phyloP scores from a whole-genome alignment of 2,888 invertebrate genomes.

The Volucella inflata region DNA sequence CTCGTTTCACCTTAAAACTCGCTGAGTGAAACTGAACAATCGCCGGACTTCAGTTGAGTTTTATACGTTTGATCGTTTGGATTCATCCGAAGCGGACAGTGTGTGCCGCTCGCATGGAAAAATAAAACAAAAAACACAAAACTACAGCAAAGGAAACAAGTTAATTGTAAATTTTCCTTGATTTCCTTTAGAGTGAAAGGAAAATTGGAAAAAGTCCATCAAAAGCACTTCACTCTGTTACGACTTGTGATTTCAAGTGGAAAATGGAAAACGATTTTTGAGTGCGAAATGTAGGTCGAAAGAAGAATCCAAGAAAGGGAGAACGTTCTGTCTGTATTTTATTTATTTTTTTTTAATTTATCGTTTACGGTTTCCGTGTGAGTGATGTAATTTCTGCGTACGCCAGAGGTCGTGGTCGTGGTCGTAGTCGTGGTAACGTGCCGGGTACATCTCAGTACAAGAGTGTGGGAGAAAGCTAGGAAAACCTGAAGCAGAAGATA shows the following conservation, averaged over 20 bases:
- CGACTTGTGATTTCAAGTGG: not conserved
- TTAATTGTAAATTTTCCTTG: slow-evolving; percentile 16
- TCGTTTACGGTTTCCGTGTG: slow-evolving; percentile 54
- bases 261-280: slow-evolving; percentile 10
- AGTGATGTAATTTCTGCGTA: slow-evolving; percentile 72
- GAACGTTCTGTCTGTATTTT: not conserved
- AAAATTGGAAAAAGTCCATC: not conserved
- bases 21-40: slow-evolving; percentile 46
- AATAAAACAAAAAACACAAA: slow-evolving; percentile 1
- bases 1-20: slow-evolving; percentile 44
- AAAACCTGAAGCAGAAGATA: not conserved
- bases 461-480: slow-evolving; percentile 39
- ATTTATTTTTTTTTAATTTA: slow-evolving; percentile 9
- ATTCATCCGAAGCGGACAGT: slow-evolving; percentile 42
- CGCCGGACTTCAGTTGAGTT: slow-evolving; percentile 59
- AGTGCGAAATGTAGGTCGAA: slow-evolving; percentile 70
- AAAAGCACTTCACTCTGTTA: not conserved
- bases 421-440: not conserved
- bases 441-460: slow-evolving; percentile 34
- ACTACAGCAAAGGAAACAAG: not conserved
- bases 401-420: slow-evolving; percentile 1
- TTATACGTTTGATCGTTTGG: slow-evolving; percentile 44
- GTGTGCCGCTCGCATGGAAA: not conserved
- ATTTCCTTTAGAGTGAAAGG: not conserved
- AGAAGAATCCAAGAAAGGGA: slow-evolving; percentile 43